Evolutionary conservation across 2,888 invertebrate genomes (phyloP).

Genomic region (Ennomos fuscantarius): DNA sequence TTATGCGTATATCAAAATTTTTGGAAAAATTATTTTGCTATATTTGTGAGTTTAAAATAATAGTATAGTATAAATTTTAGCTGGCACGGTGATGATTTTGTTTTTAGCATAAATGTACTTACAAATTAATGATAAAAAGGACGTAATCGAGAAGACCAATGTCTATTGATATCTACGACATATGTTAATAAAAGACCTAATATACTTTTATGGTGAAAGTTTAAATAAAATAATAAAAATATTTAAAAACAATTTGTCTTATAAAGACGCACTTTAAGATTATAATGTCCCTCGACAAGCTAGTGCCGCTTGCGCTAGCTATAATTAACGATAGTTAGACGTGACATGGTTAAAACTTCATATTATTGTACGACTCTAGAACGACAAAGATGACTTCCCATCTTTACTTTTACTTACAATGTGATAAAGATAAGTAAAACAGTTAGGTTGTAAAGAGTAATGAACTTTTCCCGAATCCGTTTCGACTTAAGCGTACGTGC

Average conservation of each 20-base stretch:
- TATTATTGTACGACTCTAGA: conserved; percentile 54
- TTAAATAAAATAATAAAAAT: conserved; percentile 55
- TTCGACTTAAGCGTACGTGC: conserved; percentile 57
- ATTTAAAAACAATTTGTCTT: conserved; percentile 68
- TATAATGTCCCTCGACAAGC: conserved; percentile 59
- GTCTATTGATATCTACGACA: conserved; percentile 49
- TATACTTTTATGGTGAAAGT: conserved; percentile 63
- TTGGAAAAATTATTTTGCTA: conserved; percentile 78
- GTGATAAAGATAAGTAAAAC: conserved; percentile 50
- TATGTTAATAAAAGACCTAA: conserved; percentile 51
- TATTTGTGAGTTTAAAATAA: conserved; percentile 68
- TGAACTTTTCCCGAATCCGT: conserved; percentile 49
- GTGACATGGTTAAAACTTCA: conserved; percentile 54
- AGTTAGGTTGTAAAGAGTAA: conserved; percentile 47
- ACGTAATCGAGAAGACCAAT: conserved; percentile 56
- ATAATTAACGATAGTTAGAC: conserved; percentile 60
- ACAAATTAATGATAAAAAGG: conserved; percentile 47
- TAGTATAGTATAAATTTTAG: conserved; percentile 61
- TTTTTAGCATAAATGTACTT: conserved; percentile 64
- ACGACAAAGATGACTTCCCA: conserved; percentile 66
- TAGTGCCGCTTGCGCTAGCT: conserved; percentile 61
- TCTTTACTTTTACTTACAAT: conserved; percentile 35
- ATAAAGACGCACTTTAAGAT: conserved; percentile 61
- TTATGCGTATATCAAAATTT: conserved; percentile 72
- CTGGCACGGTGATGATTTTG: conserved; percentile 56